Base-by-base conservation (phyloP, 2,797 vertebrate genomes). In the Pipistrellus pipistrellus region DNA sequence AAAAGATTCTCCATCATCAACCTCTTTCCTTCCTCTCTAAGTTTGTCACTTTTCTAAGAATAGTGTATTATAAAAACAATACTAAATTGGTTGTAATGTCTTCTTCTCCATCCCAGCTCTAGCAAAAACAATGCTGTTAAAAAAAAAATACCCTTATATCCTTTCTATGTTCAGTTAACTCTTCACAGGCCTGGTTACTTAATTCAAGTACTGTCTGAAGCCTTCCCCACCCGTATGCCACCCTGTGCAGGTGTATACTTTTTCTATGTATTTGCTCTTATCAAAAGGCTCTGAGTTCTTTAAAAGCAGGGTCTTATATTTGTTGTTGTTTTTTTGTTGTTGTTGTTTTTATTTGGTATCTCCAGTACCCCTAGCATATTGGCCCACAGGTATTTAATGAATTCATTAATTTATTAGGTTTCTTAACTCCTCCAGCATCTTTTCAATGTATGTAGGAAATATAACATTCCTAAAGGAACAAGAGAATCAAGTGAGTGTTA, bases 221-320 rank as follows among this genome's bases (percentile, higher is more conserved):
- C 2, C 2, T 71, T 2, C 14, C 20, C 20, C 3, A 5, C 0
- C 3, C 25, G 9, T 25, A 20, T 3, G 25, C 51, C 2, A 18
- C 3, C 23, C 18, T 38, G 4, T 27, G 55, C 10, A 51, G 12
- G 6, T 17, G 25, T n/a, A 41, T 20, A 27, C 77, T 11, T 14
- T 27, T 32, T 62, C 12, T 18, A 9, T 17, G 1, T 8, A n/a
- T 32, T 23, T 46, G 21, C 3, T 87, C 17, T 76, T 20, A 23
- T 20, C 35, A 8, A 51, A 44, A 88, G 30, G 9, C 7, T 4
- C 6, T 7, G 30, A 18, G 35, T 75, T 68, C 20, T 80, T 82
- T 64, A 53, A 89, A 51, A 30, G 11, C 14, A 62, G 8, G 17
- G 25, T 48, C 9, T 69, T 3, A 75, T 3, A 68, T 7, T 20